Base-by-base conservation (phyloP, 2,113 vertebrate species). In the Dipodomys stephensi region DNA sequence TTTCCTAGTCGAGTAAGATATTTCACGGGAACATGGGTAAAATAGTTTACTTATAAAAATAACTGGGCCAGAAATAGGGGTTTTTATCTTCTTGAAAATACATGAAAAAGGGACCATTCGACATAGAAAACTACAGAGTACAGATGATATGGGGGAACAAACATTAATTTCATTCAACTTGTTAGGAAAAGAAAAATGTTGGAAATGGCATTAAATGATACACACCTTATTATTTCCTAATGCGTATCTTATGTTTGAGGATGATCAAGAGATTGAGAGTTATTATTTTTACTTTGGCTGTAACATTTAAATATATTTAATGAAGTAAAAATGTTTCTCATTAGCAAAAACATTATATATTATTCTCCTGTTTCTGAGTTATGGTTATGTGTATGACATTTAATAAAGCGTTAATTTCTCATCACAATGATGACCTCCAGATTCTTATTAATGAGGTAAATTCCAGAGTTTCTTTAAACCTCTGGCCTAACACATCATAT, bases 321-420 rank as follows among this genome's bases (percentile, higher is more conserved):
- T 28, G 60, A 84, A 68, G 30, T 85, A 62, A 74, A 28, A 80
- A 15, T 39, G 68, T 32, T 88, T 53, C 84, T 71, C 27, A 80
- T 64, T 69, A 89, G 16, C n/a, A 85, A 89, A 89, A 44, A 30
- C 39, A 84, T 27, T 22, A 46, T 32, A 23, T 19, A 65, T 64
- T 20, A 25, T 27, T 79, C 39, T 30, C 18, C 1, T 32, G 35
- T 10, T 57, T 60, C 57, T 83, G 53, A 77, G 57, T 67, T 83
- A 71, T n/a, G 13, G 18, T 49, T 62, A 81, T 68, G 35, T 18
- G 6, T 49, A 35, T 39, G 49, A 79, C 0, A 67, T 30, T 49
- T 69, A 88, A 84, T 44, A 19, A 22, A 84, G 49, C 81, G 81
- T 74, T 84, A 73, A 91, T 84, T 30, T 84, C 57, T 91, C 39